Percentiles rank a stretch among this genome's conserved stretches.
Conservation (phyloP, 2,888 invertebrate species). For the Drosophila anomalipes region DNA sequence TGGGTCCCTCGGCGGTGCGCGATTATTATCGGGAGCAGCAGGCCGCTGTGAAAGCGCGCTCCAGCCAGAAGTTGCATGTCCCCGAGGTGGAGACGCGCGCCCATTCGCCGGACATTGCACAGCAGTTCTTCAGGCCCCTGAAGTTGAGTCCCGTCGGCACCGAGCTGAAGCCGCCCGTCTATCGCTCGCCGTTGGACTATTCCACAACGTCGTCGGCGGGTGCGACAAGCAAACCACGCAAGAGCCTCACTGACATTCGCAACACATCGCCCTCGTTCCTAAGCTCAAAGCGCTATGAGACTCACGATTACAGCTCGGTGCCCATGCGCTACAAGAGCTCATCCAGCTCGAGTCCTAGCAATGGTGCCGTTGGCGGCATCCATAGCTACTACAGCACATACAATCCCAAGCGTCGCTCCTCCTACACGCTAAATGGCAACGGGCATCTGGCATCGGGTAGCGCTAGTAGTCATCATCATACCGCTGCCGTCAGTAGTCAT, state of each 20-base stretch:
- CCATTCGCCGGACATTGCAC: conserved; percentile 83
- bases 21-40: conserved; percentile 86
- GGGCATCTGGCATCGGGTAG: conserved; percentile 52
- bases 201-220: conserved; percentile 44
- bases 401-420: conserved; percentile 84
- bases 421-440: conserved; percentile 81
- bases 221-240: conserved; percentile 76
- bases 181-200: conserved; percentile 78
- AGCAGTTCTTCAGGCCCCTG: conserved; percentile 83
- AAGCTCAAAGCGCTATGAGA: conserved; percentile 75
- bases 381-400: conserved; percentile 83
- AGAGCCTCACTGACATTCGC: conserved; percentile 82
- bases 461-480: conserved; percentile 36
- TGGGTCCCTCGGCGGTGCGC: conserved; percentile 87
- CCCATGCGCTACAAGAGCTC: conserved; percentile 77
- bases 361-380: conserved; percentile 54
- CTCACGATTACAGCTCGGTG: conserved; percentile 73
- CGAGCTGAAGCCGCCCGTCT: conserved; percentile 83
- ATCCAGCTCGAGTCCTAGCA: conserved; percentile 75
- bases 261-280: conserved; percentile 82
- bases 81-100: conserved; percentile 66
- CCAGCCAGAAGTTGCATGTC: conserved; percentile 68
- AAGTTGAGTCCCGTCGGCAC: conserved; percentile 84
- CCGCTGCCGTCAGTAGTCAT: conserved; percentile 59
- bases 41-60: conserved; percentile 72